These are phyloP conservation scores for Xiphorhynchus erythropygius DNA, from an alignment of 2,797 vertebrate species.

Conservation along the genomic window DNA sequence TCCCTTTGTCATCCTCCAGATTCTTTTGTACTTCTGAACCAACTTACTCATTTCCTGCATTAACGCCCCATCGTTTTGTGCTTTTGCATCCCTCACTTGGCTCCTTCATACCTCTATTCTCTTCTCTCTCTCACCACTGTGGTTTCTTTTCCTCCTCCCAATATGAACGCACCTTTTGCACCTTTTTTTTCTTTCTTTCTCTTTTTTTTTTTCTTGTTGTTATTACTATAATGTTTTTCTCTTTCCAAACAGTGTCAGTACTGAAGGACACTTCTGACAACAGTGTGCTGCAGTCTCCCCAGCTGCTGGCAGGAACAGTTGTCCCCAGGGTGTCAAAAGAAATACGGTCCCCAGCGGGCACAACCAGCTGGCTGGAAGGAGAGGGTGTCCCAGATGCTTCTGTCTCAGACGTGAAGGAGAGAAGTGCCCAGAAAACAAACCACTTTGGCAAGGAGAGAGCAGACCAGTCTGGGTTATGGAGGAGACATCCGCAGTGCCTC, in stretches of 20 bases:
- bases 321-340: background rate
- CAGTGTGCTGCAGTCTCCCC: background rate
- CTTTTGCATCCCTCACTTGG: background rate
- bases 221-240: background rate
- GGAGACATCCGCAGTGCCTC: background rate
- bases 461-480: background rate
- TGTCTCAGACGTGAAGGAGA: background rate
- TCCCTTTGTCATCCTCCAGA: background rate
- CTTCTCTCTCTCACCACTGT: background rate
- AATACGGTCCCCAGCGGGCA: background rate
- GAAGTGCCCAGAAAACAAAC: background rate
- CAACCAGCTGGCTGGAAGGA: background rate
- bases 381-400: background rate
- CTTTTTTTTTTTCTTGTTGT: background rate
- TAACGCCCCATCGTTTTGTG: background rate
- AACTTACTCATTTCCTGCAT: background rate
- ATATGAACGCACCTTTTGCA: fast-evolving
- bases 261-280: background rate
- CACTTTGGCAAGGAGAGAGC: background rate
- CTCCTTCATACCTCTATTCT: background rate
- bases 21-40: background rate
- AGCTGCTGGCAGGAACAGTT: background rate
- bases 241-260: background rate
- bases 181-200: background rate
- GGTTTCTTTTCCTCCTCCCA: conserved; percentile 6